Base-by-base conservation (phyloP, 2,888 invertebrate species). In the Ormyrus labotus region DNA sequence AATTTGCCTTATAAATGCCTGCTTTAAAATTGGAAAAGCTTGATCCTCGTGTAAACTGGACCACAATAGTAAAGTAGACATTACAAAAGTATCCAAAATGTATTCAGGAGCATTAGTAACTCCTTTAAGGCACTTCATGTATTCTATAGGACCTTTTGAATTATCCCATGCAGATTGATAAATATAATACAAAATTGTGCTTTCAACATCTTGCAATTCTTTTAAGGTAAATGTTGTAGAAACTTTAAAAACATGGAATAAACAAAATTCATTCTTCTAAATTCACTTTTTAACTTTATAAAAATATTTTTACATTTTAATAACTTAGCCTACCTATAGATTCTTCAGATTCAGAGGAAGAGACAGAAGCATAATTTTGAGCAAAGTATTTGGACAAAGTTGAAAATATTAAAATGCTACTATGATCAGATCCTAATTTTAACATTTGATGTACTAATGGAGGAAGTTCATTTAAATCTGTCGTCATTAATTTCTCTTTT, bases 361-460 rank as follows among this genome's bases (percentile, higher is more conserved):
- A 64, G 57, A 83, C 82, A 73, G 82, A 83, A 0, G 78, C 88
- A 78, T 92, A 92, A 71, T 88, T 88, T 10, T 88, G 85, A 73
- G 91, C 85, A 84, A 93, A 93, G 85, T 93, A 93, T 83, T 91
- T 91, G 19, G 92, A 91, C 19, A 93, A 86, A 0, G 92, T 90
- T 61, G 92, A 87, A 57, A 93, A 87, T 0, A 93, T 89, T 75
- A 92, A 89, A 87, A 91, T 82, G 81, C 90, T 84, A 83, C 91
- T 92, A 73, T 91, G 89, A 74, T 91, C 88, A 67, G 90, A 89
- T 84, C 93, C 93, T 60, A 95, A 90, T 76, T 91, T 93, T n/a
- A 95, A 89, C 68, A 95, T 87, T 84, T 95, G 95, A 89, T 95
- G 94, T 0, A 94, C 92, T 51, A 95, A 90, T 0, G 94, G 93